A percentile compares a stretch with the other conserved stretches of the same genome.
Conservation (phyloP, 2,113 vertebrate species). For the Oryzias curvinotus region DNA sequence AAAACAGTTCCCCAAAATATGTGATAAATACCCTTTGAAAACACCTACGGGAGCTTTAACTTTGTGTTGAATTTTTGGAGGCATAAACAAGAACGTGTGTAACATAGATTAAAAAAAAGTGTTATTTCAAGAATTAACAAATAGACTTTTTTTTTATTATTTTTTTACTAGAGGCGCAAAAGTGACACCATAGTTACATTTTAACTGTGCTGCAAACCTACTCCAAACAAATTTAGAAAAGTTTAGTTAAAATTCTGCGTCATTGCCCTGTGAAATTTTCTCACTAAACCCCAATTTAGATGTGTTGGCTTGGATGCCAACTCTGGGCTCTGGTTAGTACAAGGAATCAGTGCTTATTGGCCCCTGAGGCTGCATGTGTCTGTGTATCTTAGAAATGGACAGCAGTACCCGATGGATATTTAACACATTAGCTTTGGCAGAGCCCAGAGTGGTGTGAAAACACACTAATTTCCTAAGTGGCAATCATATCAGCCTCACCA, state of each 20-base stretch:
- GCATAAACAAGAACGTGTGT: constrained; percentile 27
- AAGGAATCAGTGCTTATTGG: constrained; percentile 66
- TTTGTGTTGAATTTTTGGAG: constrained; percentile 30
- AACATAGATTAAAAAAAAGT: neutral
- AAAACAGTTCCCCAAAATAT: constrained; percentile 48
- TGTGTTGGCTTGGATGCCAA: constrained; percentile 45
- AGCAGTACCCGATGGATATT: constrained; percentile 74
- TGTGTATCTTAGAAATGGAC: constrained; percentile 66
- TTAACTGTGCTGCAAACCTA: constrained; percentile 23
- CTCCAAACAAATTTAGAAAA: constrained; percentile 50
- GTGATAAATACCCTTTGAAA: constrained; percentile 49
- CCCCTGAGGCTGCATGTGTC: constrained; percentile 54
- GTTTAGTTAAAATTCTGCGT: constrained; percentile 41
- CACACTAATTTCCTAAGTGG: constrained; percentile 78
- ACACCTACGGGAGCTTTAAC: constrained; percentile 22
- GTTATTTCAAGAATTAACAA: neutral
- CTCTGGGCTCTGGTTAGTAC: constrained; percentile 56
- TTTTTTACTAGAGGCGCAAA: constrained; percentile 16
- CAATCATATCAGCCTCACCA: constrained; percentile 73
- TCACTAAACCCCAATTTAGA: constrained; percentile 63
- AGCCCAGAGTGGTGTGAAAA: constrained; percentile 76
- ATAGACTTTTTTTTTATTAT: constrained; percentile 13
- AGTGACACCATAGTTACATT: constrained; percentile 25
- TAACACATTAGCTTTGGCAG: constrained; percentile 76
- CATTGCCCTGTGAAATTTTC: constrained; percentile 44